These are phyloP conservation scores for Meliscaeva auricollis DNA, from an alignment of 2,888 invertebrate genomes.

Conservation along the genomic window DNA sequence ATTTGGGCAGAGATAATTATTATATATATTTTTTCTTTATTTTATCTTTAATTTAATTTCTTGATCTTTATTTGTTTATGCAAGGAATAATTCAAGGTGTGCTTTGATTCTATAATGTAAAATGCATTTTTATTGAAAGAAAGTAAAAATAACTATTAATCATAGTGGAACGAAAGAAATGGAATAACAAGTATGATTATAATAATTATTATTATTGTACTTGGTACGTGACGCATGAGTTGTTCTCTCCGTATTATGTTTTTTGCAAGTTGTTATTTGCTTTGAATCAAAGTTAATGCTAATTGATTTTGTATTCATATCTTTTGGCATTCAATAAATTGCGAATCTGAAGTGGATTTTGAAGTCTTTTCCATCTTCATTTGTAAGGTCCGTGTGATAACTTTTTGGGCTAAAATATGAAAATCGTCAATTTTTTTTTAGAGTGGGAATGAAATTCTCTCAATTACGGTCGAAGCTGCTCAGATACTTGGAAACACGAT, in stretches of 20 bases:
- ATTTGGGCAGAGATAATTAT: background rate
- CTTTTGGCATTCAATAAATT: constrained; percentile 8
- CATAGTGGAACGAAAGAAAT: constrained; percentile 31
- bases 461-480: too few species aligned
- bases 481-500: too few species aligned
- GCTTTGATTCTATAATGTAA: constrained; percentile 22
- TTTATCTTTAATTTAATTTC: background rate
- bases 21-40: background rate
- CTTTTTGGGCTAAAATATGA: too few species aligned
- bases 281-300: background rate
- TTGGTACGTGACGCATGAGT: constrained; percentile 36
- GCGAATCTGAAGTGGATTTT: background rate
- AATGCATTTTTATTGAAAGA: constrained; percentile 12
- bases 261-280: background rate
- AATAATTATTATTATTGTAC: background rate
- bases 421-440: too few species aligned
- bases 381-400: too few species aligned
- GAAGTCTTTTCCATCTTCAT: too few species aligned
- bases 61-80: background rate
- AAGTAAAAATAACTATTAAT: constrained; percentile 40
- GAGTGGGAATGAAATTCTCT: too few species aligned
- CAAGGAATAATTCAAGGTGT: constrained; percentile 3
- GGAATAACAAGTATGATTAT: background rate
- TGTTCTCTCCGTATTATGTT: background rate
- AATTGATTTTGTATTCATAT: constrained; percentile 15